Percentiles rank a stretch among this genome's conserved stretches.
Evolutionary conservation across 2,113 vertebrate species (phyloP).

Genomic region (Hydropotes inermis): DNA sequence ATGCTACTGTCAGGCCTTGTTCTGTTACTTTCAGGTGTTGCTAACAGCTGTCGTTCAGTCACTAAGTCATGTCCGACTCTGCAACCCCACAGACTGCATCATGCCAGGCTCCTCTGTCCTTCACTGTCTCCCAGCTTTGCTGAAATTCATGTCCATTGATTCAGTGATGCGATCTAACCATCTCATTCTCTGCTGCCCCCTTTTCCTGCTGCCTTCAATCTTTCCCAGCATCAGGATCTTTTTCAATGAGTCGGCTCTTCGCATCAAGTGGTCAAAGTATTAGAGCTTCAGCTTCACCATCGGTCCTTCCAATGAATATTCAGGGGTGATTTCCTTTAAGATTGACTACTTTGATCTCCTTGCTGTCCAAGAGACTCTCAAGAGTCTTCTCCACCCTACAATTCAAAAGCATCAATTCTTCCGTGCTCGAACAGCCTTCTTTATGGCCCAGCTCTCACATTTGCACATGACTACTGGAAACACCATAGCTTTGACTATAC

Average conservation of each 20-base stretch:
- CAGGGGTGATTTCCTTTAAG: not conserved
- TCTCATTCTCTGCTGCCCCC: not conserved
- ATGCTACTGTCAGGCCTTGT: not conserved
- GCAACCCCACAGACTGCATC: not conserved
- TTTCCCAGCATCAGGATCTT: not conserved
- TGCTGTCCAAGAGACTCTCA: not conserved
- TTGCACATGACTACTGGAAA: not conserved
- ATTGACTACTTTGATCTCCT: not conserved
- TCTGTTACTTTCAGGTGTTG: not conserved
- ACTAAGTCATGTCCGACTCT: not conserved
- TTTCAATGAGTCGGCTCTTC: not conserved
- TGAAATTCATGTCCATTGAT: not conserved
- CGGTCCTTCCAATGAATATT: not conserved
- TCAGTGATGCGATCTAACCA: not conserved
- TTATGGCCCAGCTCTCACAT: not conserved
- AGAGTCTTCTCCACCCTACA: not conserved
- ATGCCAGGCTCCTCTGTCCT: not conserved
- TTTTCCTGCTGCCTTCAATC: not conserved
- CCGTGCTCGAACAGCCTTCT: not conserved
- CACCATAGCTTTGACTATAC: not conserved
- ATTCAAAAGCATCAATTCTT: not conserved
- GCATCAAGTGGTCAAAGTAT: not conserved
- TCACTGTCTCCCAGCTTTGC: not conserved
- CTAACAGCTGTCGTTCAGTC: not conserved
- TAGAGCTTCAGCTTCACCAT: not conserved